Base-by-base conservation (phyloP, 2,113 vertebrate genomes). In the Phycodurus eques region DNA sequence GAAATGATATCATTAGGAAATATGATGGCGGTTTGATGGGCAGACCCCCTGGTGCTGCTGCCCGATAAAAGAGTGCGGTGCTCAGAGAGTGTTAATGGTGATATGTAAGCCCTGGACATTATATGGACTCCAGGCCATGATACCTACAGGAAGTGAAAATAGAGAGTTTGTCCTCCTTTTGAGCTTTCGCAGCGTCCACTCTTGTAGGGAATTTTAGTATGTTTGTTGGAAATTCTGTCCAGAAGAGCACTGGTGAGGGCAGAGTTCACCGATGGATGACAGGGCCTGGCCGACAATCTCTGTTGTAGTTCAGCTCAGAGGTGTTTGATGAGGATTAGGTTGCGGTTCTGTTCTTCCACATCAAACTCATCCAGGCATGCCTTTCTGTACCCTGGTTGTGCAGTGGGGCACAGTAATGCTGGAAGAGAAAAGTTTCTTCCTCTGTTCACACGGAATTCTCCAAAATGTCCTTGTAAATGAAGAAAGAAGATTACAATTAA, bases 11-110 rank as follows among this genome's bases (percentile, higher is more conserved):
- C 77, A 87, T 87, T 82, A 89, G 74, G 57, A 77, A 76, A 66
- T 83, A 81, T 88, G 85, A 91, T 89, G 81, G 70, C 74, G 49
- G 59, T 87, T 84, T 90, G 86, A 91, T 84, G 88, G 85, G 79
- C 81, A 82, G 80, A 68, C 54, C 75, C 82, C 70, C 47, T 83
- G 63, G 71, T 73, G 77, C 83, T 56, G 31, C 53, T 33, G 78
- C 82, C 82, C 77, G 71, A 78, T 83, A 78, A 85, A 83, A 78
- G 80, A 77, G 17, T 73, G 78, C 56, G 54, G 67, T 68, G 76
- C 69, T 27, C 56, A 27, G 8, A 5, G 14, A 75, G n/a, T 71
- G 51, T 75, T 79, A 82, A 76, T 74, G 71, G 70, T 43, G 13
- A 74, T 72, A 10, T 14, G 62, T 65, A 49, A 44, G 56, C 35